These are phyloP conservation scores for Thalassoma bifasciatum DNA, from an alignment of 2,113 vertebrate genomes.

Conservation along the genomic window DNA sequence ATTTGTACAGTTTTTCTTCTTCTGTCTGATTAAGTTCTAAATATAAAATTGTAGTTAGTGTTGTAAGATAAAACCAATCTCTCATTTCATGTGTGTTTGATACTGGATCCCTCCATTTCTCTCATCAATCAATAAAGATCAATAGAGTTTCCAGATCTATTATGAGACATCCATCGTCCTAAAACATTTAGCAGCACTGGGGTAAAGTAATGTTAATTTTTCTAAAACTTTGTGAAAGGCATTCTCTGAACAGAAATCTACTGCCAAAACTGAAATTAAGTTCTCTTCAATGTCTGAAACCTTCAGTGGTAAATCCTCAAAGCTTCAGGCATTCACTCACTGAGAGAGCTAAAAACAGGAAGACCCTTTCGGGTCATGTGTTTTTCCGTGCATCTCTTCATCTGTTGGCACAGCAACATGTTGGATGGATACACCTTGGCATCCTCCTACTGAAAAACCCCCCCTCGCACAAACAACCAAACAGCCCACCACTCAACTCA, in stretches of 20 bases:
- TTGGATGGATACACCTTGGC: conserved; percentile 47
- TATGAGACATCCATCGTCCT: no score
- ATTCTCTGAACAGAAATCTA: not conserved
- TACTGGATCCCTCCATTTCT: no score
- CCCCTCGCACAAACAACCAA: conserved; percentile 15
- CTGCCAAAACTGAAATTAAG: not conserved
- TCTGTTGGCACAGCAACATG: conserved; percentile 37
- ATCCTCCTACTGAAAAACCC: conserved; percentile 13
- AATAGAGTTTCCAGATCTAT: no score
- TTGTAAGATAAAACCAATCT: no score
- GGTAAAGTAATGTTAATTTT: no score
- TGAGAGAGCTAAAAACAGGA: conserved; percentile 55
- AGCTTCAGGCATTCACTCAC: not conserved
- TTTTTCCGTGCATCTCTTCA: conserved; percentile 37
- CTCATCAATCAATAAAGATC: no score
- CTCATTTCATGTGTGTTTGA: no score
- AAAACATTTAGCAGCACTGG: no score
- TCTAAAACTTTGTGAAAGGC: no score
- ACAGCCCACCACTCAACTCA: conserved; percentile 24
- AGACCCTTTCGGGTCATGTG: conserved; percentile 4
- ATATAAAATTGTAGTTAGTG: no score
- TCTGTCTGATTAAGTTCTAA: no score
- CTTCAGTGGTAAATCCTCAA: conserved; percentile 15
- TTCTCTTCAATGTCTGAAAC: not conserved
- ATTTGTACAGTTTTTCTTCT: no score